Conservation (phyloP, 1,140 invertebrate species). For the Aphaenogaster ashmeadi region DNA sequence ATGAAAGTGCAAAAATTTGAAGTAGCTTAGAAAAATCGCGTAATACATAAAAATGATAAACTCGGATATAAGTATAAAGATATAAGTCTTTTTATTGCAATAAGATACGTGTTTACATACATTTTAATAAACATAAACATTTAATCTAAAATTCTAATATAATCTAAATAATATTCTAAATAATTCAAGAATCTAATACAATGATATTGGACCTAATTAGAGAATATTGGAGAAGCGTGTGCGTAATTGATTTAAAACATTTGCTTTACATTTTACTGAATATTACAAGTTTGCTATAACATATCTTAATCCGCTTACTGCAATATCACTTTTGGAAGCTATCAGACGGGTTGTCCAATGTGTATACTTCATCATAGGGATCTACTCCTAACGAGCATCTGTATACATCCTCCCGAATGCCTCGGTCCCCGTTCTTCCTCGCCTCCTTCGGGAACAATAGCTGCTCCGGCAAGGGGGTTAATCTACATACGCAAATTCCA, state of each 20-base stretch:
- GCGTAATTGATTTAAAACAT: background rate
- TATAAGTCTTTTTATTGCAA: background rate
- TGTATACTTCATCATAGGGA: constrained; percentile 65
- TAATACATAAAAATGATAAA: background rate
- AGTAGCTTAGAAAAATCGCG: background rate
- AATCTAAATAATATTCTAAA: background rate
- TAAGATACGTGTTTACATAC: background rate
- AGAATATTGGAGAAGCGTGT: background rate
- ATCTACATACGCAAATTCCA: constrained; percentile 84
- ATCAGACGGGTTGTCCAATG: background rate
- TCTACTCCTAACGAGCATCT: constrained; percentile 73
- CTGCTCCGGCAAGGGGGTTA: constrained; percentile 74
- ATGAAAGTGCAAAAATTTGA: background rate
- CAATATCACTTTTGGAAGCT: constrained; percentile 5
- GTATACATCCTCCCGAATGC: constrained; percentile 67
- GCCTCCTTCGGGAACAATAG: constrained; percentile 81
- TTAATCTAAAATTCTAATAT: background rate
- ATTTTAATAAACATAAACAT: background rate
- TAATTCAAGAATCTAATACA: background rate
- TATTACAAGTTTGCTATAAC: background rate
- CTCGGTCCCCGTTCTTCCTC: constrained; percentile 58
- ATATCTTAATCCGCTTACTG: background rate
- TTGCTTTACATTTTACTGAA: background rate
- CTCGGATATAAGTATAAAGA: background rate
- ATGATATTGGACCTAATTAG: background rate